These are phyloP conservation scores for Petrolisthes cinctipes DNA, from an alignment of 2,888 invertebrate species.

Conservation along the genomic window DNA sequence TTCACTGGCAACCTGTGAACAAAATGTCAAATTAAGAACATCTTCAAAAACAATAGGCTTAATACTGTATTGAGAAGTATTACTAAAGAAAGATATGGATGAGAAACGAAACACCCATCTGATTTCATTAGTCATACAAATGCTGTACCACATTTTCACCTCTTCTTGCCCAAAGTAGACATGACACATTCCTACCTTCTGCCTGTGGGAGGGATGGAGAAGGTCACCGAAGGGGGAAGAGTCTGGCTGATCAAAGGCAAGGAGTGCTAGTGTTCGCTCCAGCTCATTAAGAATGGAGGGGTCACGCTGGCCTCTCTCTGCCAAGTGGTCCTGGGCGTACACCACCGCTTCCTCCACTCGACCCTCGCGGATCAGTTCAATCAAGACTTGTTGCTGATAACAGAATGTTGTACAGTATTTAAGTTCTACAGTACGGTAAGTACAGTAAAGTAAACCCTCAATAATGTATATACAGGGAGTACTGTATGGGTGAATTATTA, in stretches of 20 bases:
- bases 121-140: too few relatives aligned
- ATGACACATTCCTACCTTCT: conserved; percentile 77
- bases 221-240: conserved; percentile 95
- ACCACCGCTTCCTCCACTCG: conserved; percentile 87
- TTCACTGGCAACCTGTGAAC: conserved; percentile 88
- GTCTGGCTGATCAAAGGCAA: conserved; percentile 97
- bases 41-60: neutral
- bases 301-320: conserved; percentile 89
- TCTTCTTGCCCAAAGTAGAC: too few relatives aligned
- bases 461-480: neutral
- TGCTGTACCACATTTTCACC: too few relatives aligned
- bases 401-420: neutral
- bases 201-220: conserved; percentile 91
- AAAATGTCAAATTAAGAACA: neutral
- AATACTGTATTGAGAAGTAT: neutral
- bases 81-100: neutral
- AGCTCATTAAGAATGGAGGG: conserved; percentile 78
- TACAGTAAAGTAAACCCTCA: neutral
- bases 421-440: neutral
- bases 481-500: neutral
- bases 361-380: conserved; percentile 87
- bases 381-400: conserved; percentile 85
- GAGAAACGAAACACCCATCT: neutral
- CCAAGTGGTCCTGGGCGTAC: conserved; percentile 83
- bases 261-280: conserved; percentile 91